Base-by-base conservation (phyloP, 2,888 invertebrate species). In the Ceraclea dissimilis region DNA sequence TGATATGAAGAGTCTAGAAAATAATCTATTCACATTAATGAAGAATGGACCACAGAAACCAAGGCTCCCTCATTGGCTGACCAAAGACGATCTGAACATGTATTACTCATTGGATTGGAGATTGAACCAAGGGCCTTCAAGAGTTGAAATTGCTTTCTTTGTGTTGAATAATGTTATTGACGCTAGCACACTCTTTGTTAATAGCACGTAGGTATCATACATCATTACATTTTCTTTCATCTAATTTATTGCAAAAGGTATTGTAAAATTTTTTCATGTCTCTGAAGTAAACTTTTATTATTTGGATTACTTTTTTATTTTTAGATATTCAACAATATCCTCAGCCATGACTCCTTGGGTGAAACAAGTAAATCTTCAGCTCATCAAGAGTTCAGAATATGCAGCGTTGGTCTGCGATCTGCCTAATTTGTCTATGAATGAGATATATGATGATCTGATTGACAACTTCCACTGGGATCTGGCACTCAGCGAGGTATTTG, bases 401-500 rank as follows among this genome's bases (percentile, higher is more conserved):
- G 75, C 78, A 52, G 68, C 67, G 4, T 66, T 81, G 13, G 64
- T 81, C 8, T 81, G 82, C 58, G 71, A 73, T 26, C 62, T 79
- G 49, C 66, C 71, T 31, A 63, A 68, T n/a, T 67, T 79, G 69
- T 68, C 65, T 48, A 61, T 72, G 18, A 67, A 70, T 0, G 74
- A 76, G 1, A 65, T 80, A 1, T 69, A 76, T 55, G 64, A 66
- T 10, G 65, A 70, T 0, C 64, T 81, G 17, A 69, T 74, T 56
- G 71, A 73, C 19, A 74, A 79, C 60, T 79, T 81, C 65, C 75
- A 79, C 55, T 82, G 81, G 82, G 79, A 80, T 55, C 78, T 80
- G 73, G 76, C 79, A 1, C 65, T 77, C 16, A 70, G 63, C 57
- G 80, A 80, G 74, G 80, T 79, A 59, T 8, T 59, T 57, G 13